Evolutionary conservation across 2,888 invertebrate species (phyloP), one percentile per base, ranked within the genome.

Genomic region (Oithona nana): DNA sequence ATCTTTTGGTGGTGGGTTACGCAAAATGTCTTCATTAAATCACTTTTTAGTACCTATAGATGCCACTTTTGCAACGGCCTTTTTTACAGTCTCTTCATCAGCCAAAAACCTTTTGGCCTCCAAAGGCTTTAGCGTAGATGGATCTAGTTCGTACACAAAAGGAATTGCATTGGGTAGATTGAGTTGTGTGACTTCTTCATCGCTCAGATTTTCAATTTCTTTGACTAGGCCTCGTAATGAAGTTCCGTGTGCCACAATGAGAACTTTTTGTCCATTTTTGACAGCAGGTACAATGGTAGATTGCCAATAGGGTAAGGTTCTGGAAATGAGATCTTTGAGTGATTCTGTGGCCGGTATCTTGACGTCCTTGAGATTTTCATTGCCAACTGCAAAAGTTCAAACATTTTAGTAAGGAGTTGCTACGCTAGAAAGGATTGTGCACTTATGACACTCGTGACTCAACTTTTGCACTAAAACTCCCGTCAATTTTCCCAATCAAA

Each of bases 251-350:
- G 88, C 86, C 31, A 85, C 87, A 69, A 89, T 83, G 58, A 89
- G 78, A 60, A 89, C 81, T 28, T 75, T 80, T 70, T 85, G 84
- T 59, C 87, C 87, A 68, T 79, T 84, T 70, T 84, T 86, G 66
- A 89, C 79, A 49, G 61, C 58, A 67, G 90, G 81, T 69, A 89
- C 80, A 73, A 95, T 82, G 52, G 81, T 79, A 70, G 85, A 75
- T 71, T 88, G 85, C 84, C 90, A 93, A 70, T 83, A 88, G 0
- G 92, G 92, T 67, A 86, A 74, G 1, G 87, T 86, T 57, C 89
- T 57, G 26, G 29, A 64, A 72, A 87, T 85, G 1, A 87, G 86
- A 57, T 87, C 76, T 70, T 87, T 84, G 63, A 89, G 74, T 24
- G 88, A 88, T 72, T 89, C 89, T 66, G 80, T 82, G 76, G 79